Percentiles rank a stretch among this genome's conserved stretches.
These are phyloP conservation scores for Crocodylus rhombifer DNA, from an alignment of 2,797 vertebrate species.

Conservation along the genomic window DNA sequence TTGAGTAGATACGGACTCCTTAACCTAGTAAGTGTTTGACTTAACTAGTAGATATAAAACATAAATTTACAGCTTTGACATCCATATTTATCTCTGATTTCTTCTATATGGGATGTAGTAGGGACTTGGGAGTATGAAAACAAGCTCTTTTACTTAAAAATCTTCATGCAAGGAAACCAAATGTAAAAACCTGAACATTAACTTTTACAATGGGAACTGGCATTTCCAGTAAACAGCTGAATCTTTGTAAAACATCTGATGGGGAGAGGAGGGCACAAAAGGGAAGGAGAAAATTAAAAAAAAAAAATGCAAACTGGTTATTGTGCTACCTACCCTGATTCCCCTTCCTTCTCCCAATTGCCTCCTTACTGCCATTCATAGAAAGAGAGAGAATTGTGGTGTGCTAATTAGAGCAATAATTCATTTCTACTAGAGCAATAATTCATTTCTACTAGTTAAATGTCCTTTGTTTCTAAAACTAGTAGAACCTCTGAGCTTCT, in stretches of 20 bases:
- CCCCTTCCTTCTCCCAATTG: too few species aligned
- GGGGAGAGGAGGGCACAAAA: background rate
- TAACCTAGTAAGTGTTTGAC: background rate
- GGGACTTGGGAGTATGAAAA: background rate
- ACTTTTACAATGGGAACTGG: background rate
- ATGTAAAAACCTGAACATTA: background rate
- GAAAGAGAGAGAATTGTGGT: background rate
- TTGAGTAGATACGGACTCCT: background rate
- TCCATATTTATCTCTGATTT: background rate
- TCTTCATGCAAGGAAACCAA: background rate
- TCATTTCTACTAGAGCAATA: slow-evolving; percentile 51
- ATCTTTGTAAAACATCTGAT: background rate
- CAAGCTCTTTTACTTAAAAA: background rate
- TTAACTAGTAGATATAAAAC: too few species aligned
- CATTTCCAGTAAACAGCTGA: background rate
- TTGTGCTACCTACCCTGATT: too few species aligned
- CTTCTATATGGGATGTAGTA: background rate
- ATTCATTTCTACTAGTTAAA: slow-evolving; percentile 47
- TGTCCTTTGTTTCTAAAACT: slow-evolving; percentile 52
- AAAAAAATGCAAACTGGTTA: background rate
- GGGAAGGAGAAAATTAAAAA: slow-evolving; percentile 50
- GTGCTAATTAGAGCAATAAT: slow-evolving; percentile 51
- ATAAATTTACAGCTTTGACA: too few species aligned
- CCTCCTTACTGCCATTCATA: background rate
- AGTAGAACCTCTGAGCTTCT: slow-evolving; percentile 17